Evolutionary conservation across 2,113 vertebrate species (phyloP), one percentile per base, ranked within the genome.

Genomic region (Gasterosteus aculeatus): DNA sequence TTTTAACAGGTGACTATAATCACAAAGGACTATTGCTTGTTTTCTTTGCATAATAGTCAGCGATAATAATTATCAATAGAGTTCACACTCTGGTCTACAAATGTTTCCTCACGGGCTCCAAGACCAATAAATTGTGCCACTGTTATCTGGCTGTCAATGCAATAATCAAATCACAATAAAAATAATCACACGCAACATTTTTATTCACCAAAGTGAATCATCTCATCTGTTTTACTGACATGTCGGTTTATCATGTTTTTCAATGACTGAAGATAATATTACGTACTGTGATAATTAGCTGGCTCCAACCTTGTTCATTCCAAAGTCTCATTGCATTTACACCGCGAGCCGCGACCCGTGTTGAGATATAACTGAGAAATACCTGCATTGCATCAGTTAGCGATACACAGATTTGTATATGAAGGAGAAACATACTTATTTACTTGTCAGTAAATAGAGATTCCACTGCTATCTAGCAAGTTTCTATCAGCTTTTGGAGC

Each of bases 361-460:
- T 77, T 39, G 8, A 63, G 70, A 75, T 60, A 75, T 33, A 12
- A 31, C 35, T 42, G 47, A 84, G 56, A 57, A 67, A 51, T 59
- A 65, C 54, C 47, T n/a, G 22, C 15, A 66, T 63, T 69, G 47
- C 58, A 38, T 62, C 57, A 53, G 51, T 61, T 72, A 33, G 3
- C 16, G 15, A 31, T 58, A 51, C 14, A 31, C 49, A 68, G 62
- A 29, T 77, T 16, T 67, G 33, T 33, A 72, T 2, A 47, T 84
- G 87, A 86, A 86, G 88, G 87, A 72, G 80, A 84, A 7, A 7
- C 35, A 7, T 38, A 38, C 35, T 38, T 38, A 38, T 38, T 38
- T 42, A 44, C 42, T 53, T 56, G 22, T 47, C 31, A 49, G 60
- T 39, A 69, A 78, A 72, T 38, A 29, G 29, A 75, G 72, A 77